phyloP scores from a whole-genome alignment of 2,888 invertebrate species.

The Pterobdella sp. region DNA sequence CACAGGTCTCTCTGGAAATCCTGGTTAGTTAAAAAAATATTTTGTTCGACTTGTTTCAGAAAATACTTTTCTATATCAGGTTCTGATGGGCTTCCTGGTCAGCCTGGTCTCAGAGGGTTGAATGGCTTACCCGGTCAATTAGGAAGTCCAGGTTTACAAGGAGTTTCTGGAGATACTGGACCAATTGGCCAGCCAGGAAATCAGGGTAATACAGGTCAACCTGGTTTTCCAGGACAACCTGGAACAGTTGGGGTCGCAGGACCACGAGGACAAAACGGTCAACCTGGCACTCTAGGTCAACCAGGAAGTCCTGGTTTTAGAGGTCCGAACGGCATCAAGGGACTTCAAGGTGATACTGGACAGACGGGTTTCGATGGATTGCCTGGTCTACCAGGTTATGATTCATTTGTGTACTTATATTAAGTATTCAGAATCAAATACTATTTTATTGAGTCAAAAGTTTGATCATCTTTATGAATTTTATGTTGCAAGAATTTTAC shows the following conservation, averaged over 20 bases:
- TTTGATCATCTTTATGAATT: neutral
- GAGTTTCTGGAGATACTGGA: constrained; percentile 29
- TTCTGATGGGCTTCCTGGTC: constrained; percentile 24
- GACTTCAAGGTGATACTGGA: constrained; percentile 27
- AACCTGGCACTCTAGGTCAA: constrained; percentile 18
- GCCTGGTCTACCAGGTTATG: constrained; percentile 16
- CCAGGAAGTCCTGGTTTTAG: constrained; percentile 27
- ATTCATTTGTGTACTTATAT: neutral
- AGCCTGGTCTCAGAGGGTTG: constrained; percentile 26
- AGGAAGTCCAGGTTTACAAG: constrained; percentile 24
- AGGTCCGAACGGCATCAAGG: constrained; percentile 31
- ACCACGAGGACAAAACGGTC: constrained; percentile 21
- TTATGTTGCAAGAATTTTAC: neutral
- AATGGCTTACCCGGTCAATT: constrained; percentile 12
- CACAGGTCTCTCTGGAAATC: constrained; percentile 28
- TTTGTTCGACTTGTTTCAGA: neutral
- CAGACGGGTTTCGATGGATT: constrained; percentile 28
- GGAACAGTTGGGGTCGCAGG: neutral
- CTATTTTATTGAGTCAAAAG: neutral
- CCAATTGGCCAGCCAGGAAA: constrained; percentile 26
- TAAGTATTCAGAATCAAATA: neutral
- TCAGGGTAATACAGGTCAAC: constrained; percentile 31
- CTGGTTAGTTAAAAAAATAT: constrained; percentile 16
- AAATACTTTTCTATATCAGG: neutral
- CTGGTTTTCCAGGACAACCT: constrained; percentile 27